phyloP scores from a whole-genome alignment of 2,797 vertebrate species.

The Peromyscus attwateri region DNA sequence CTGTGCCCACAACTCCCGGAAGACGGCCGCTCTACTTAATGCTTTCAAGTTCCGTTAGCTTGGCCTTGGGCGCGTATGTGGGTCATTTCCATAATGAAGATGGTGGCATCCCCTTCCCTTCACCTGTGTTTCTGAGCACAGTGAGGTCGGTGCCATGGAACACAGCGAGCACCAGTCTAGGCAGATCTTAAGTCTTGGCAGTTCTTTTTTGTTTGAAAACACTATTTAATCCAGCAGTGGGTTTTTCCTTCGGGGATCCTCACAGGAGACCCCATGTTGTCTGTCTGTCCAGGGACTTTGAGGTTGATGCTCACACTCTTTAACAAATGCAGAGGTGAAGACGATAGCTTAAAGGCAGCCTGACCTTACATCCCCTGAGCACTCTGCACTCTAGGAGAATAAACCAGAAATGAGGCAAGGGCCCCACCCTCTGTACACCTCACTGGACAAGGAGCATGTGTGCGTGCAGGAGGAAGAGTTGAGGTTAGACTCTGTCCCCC shows the following conservation, averaged over 20 bases:
- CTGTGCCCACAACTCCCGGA: neutral
- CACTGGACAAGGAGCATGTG: neutral
- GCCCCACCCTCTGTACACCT: neutral
- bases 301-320: neutral
- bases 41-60: neutral
- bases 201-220: constrained; percentile 14
- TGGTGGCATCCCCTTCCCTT: neutral
- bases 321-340: neutral
- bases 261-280: neutral
- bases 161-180: neutral
- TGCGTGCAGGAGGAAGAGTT: neutral
- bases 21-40: neutral
- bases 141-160: neutral
- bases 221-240: neutral
- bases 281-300: neutral
- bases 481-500: rapidly evolving
- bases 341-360: neutral
- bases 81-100: neutral
- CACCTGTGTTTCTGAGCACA: neutral
- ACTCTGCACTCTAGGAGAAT: neutral
- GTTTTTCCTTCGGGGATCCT: constrained; percentile 43
- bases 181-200: neutral
- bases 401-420: neutral
- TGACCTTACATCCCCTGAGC: neutral
- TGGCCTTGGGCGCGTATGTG: neutral